A percentile compares a stretch with the other conserved stretches of the same genome.
phyloP scores from a whole-genome alignment of 2,797 vertebrate genomes.

The Mallotus villosus region DNA sequence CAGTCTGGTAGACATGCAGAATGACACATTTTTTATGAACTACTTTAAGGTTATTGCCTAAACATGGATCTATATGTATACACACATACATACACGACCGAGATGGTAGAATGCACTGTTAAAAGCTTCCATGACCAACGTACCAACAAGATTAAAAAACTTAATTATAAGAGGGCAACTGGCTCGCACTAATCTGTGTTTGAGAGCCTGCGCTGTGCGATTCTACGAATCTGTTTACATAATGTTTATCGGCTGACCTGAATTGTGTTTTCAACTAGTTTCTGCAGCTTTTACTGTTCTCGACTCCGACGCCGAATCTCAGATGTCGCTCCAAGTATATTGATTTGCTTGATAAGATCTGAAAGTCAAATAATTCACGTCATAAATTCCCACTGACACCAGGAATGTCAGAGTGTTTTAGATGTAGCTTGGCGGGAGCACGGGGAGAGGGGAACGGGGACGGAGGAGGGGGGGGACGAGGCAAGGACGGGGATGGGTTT shows the following conservation, averaged over 20 bases:
- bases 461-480: not conserved
- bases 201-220: not conserved
- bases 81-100: constrained; percentile 1
- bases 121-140: not conserved
- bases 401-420: not conserved
- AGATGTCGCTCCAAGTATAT: constrained; percentile 40
- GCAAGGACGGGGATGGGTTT: not conserved
- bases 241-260: not conserved
- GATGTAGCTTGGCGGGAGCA: not conserved
- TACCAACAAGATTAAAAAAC: constrained; percentile 6
- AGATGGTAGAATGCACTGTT: not conserved
- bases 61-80: no score
- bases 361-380: constrained; percentile 21
- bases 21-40: no score
- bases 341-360: constrained; percentile 34
- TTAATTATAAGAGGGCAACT: not conserved
- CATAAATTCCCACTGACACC: not conserved
- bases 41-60: no score
- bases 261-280: constrained; percentile 24
- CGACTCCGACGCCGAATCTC: constrained; percentile 14
- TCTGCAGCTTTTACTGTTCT: constrained; percentile 40
- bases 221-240: constrained; percentile 1
- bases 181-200: not conserved
- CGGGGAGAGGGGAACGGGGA: no score
- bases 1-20: no score